Percentiles rank a stretch among this genome's conserved stretches.
Evolutionary conservation across 2,113 vertebrate species (phyloP).

Genomic region (Melanostigma gelatinosum): DNA sequence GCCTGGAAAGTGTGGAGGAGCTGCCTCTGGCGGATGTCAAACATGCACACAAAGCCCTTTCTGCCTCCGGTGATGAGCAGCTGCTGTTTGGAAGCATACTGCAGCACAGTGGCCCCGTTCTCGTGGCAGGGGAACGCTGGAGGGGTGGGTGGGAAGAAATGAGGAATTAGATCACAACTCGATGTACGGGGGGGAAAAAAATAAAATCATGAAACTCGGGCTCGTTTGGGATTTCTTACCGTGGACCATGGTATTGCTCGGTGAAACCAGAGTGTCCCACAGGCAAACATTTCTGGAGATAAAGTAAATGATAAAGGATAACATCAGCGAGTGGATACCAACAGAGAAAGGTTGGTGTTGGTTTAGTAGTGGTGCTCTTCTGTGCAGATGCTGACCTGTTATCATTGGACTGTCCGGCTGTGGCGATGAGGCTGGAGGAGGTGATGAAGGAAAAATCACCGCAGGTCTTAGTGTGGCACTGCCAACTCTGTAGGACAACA

Average conservation of each 20-base stretch:
- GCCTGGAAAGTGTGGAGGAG: conserved; percentile 95
- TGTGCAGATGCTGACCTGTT: conserved; percentile 85
- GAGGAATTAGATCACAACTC: neutral
- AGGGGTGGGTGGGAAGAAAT: conserved; percentile 6
- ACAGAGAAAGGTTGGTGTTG: neutral
- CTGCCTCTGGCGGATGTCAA: conserved; percentile 96
- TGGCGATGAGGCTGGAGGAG: conserved; percentile 96
- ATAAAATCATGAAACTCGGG: too few species aligned
- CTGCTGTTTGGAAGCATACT: conserved; percentile 95
- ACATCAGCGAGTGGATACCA: neutral
- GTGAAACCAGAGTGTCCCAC: conserved; percentile 92
- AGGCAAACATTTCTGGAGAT: conserved; percentile 90
- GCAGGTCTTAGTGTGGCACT: conserved; percentile 95
- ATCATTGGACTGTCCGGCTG: conserved; percentile 95
- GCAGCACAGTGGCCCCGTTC: conserved; percentile 95
- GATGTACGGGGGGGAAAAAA: neutral
- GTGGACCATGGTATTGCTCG: conserved; percentile 90
- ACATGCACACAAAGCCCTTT: conserved; percentile 92
- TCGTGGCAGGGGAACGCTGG: conserved; percentile 96
- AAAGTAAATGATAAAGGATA: conserved; percentile 13
- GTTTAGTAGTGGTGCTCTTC: neutral
- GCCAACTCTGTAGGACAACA: conserved; percentile 88
- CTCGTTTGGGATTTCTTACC: conserved; percentile 78
- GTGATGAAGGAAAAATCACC: conserved; percentile 98
- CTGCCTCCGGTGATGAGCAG: conserved; percentile 94